Percentiles rank a stretch among this genome's conserved stretches.
These are phyloP conservation scores for Chydorus sphaericus DNA, from an alignment of 2,888 invertebrate species.

Conservation along the genomic window DNA sequence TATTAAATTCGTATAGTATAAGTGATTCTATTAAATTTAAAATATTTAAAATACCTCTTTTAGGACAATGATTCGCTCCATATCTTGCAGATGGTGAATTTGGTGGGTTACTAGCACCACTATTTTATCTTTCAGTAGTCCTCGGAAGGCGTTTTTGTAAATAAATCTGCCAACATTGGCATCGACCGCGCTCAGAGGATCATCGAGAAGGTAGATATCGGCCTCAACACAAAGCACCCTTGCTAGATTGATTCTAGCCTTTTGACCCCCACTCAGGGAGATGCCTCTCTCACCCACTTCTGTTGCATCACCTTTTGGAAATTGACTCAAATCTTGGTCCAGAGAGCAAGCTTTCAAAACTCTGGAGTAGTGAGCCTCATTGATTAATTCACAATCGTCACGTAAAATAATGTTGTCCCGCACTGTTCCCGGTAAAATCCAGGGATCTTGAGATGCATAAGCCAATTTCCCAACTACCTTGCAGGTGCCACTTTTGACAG, in stretches of 20 bases:
- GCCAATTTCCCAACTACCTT: conserved; percentile 31
- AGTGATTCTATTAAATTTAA: too few relatives aligned
- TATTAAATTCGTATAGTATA: too few relatives aligned
- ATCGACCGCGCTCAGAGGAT: conserved; percentile 37
- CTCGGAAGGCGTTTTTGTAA: conserved; percentile 31
- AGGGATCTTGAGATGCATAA: conserved; percentile 49
- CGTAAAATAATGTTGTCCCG: conserved; percentile 89
- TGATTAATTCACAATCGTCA: conserved; percentile 39
- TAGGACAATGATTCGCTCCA: conserved; percentile 47
- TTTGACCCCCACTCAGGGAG: conserved; percentile 38
- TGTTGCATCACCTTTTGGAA: conserved; percentile 34
- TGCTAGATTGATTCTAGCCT: conserved; percentile 36
- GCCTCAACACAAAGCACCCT: conserved; percentile 31
- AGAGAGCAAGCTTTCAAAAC: conserved; percentile 26
- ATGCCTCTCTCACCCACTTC: conserved; percentile 38
- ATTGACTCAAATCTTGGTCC: conserved; percentile 31
- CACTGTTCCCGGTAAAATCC: conserved; percentile 61
- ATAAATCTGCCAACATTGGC: conserved; percentile 32
- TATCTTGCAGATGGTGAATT: conserved; percentile 55
- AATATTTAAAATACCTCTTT: too few relatives aligned
- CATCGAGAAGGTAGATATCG: conserved; percentile 35
- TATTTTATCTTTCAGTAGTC: conserved; percentile 28
- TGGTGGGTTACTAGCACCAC: conserved; percentile 54
- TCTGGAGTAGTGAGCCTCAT: conserved; percentile 29
- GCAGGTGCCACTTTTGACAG: conserved; percentile 27